Conservation (phyloP, 2,797 vertebrate genomes). For the Danio aesculapii region DNA sequence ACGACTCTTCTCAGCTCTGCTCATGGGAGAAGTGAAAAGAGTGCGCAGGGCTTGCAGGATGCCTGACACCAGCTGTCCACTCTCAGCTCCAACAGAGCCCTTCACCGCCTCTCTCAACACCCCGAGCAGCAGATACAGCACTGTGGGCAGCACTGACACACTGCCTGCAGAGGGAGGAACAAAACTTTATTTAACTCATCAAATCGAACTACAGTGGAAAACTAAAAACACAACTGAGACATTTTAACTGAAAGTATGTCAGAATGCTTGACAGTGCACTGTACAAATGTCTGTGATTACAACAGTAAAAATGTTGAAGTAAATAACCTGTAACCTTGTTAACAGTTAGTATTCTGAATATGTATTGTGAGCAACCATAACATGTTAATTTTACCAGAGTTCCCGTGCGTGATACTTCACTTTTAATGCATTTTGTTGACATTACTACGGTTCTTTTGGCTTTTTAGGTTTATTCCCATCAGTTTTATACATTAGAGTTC, state of each 20-base stretch:
- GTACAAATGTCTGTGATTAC: too few species aligned
- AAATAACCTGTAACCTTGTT: too few species aligned
- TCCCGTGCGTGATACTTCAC: too few species aligned
- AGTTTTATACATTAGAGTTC: too few species aligned
- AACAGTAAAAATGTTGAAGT: too few species aligned
- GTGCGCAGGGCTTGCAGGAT: constrained; percentile 86
- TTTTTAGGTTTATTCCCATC: too few species aligned
- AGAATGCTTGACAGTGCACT: not conserved
- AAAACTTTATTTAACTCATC: not conserved
- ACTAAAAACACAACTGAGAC: not conserved
- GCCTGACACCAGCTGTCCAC: constrained; percentile 74
- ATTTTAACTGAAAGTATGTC: not conserved
- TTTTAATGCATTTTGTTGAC: too few species aligned
- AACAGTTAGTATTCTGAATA: too few species aligned
- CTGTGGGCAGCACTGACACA: constrained; percentile 89
- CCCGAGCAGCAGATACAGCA: constrained; percentile 89
- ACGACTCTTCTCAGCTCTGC: constrained; percentile 87
- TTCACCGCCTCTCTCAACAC: constrained; percentile 86
- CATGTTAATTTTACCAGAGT: too few species aligned
- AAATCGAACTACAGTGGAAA: not conserved
- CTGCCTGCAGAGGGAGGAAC: constrained; percentile 68
- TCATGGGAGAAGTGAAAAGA: constrained; percentile 88
- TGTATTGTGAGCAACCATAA: too few species aligned
- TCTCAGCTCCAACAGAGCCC: constrained; percentile 70
- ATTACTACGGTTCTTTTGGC: too few species aligned